phyloP scores from a whole-genome alignment of 2,797 vertebrate genomes.

The Sebastes miniatus region DNA sequence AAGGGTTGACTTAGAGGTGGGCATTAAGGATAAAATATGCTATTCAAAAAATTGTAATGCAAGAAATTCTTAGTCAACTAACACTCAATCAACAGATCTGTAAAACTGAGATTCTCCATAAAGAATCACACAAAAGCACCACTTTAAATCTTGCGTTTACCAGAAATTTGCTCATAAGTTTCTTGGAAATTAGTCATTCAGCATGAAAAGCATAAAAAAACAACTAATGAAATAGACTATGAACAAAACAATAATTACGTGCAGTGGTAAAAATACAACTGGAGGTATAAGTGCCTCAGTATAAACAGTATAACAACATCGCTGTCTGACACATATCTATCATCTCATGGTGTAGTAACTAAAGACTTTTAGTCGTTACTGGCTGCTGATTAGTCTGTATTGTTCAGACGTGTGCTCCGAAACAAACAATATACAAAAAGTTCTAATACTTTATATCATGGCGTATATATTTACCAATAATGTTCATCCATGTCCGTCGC shows the following conservation, averaged over 20 bases:
- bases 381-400: no score
- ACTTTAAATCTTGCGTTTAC: no score
- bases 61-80: not conserved
- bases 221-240: no score
- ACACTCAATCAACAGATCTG: not conserved
- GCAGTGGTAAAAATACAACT: not conserved
- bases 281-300: not conserved
- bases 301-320: not conserved
- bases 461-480: no score
- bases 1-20: not conserved
- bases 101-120: not conserved
- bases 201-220: no score
- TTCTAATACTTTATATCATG: no score
- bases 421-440: no score
- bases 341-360: no score
- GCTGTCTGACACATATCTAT: not conserved
- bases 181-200: no score
- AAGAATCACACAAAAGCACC: not conserved
- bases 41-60: not conserved
- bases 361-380: accelerated
- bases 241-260: not conserved
- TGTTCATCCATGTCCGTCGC: no score
- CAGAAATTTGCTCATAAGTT: no score
- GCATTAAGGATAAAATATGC: not conserved
- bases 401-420: no score